A percentile compares a stretch with the other conserved stretches of the same genome.
Evolutionary conservation across 2,113 vertebrate species (phyloP).

Genomic region (Poeciliopsis turrubarensis): DNA sequence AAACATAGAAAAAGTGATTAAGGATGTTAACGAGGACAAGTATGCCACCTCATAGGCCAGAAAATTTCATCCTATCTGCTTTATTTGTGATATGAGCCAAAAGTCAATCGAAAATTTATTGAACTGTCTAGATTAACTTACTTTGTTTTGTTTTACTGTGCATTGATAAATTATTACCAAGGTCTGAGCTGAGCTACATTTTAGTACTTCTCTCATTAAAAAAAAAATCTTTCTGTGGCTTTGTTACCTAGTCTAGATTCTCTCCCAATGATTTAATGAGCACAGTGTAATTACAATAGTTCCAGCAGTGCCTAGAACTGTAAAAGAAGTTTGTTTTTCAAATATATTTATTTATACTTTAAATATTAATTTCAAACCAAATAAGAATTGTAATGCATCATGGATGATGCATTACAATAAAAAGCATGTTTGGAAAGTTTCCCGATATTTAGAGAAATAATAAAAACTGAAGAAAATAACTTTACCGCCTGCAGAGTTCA

Average conservation of each 20-base stretch:
- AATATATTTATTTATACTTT: background rate
- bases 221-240: background rate
- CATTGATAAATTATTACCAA: background rate
- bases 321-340: background rate
- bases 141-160: background rate
- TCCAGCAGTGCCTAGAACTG: background rate
- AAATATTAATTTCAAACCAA: background rate
- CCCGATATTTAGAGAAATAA: no score
- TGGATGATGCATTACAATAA: no score
- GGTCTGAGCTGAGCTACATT: background rate
- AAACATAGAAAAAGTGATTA: background rate
- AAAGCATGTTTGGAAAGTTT: no score
- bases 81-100: background rate
- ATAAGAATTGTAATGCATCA: no score
- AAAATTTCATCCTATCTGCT: background rate
- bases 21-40: background rate
- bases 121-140: background rate
- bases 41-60: background rate
- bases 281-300: background rate
- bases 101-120: slow-evolving; percentile 2
- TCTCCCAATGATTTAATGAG: background rate
- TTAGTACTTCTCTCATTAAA: background rate
- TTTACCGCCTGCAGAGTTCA: no score
- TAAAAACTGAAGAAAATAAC: no score
- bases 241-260: background rate